Percentiles rank a stretch among this genome's conserved stretches.
These are phyloP conservation scores for Laticauda colubrina DNA, from an alignment of 2,113 vertebrate genomes.

Conservation along the genomic window DNA sequence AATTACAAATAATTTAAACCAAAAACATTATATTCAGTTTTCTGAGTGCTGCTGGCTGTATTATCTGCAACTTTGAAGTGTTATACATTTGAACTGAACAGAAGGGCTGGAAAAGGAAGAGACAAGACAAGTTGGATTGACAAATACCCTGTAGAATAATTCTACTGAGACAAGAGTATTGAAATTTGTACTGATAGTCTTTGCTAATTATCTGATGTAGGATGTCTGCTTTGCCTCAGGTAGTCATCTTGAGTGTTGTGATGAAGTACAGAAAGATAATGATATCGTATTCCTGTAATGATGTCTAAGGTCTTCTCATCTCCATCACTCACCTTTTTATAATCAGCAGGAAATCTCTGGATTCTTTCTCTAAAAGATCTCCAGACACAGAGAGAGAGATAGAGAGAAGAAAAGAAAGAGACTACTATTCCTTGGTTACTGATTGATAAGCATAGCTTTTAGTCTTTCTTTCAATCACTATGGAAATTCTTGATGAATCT, in stretches of 20 bases:
- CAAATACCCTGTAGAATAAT: conserved; percentile 30
- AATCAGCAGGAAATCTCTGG: conserved; percentile 52
- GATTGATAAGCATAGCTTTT: accelerated
- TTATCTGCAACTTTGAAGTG: conserved; percentile 56
- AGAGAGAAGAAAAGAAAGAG: background rate
- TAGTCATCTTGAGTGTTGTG: conserved; percentile 49
- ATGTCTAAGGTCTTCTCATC: conserved; percentile 40
- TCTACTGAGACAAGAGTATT: conserved; percentile 30
- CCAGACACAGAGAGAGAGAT: background rate
- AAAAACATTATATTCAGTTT: background rate
- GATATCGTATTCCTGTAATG: conserved; percentile 61
- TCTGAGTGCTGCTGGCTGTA: conserved; percentile 3
- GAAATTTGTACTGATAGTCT: conserved; percentile 48
- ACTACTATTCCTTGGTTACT: background rate
- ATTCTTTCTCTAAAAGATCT: conserved; percentile 6
- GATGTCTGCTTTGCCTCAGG: conserved; percentile 50
- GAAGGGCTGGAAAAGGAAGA: conserved; percentile 44
- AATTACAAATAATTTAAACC: background rate
- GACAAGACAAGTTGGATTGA: conserved; percentile 48
- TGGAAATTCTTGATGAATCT: background rate
- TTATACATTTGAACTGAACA: conserved; percentile 42
- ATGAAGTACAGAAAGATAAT: conserved; percentile 52
- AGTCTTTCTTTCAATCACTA: background rate
- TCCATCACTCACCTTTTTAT: conserved; percentile 53
- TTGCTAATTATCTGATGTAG: conserved; percentile 62